Evolutionary conservation across 2,797 vertebrate genomes (phyloP).

Genomic region (Pitangus sulphuratus): DNA sequence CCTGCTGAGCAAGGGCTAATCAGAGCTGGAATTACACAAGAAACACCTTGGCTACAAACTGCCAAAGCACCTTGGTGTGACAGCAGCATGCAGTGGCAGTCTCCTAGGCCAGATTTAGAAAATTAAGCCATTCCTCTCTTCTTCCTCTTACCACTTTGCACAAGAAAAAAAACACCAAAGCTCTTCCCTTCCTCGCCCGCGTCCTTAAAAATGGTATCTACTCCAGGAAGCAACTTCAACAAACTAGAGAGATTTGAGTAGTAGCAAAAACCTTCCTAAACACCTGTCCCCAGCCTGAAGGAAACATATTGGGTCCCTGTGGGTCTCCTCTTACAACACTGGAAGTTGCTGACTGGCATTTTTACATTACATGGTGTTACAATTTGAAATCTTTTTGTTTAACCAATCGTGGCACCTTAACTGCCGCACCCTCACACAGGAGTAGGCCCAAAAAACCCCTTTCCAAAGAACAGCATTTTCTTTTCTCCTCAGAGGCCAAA

Average conservation of each 20-base stretch:
- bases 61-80: neutral
- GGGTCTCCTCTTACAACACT: neutral
- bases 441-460: fast-evolving
- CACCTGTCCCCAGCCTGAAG: fast-evolving
- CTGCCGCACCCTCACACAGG: neutral
- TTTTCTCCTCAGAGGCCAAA: neutral
- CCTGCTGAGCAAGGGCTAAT: neutral
- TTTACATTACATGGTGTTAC: neutral
- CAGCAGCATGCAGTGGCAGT: neutral
- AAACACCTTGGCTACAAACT: neutral
- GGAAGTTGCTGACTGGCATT: neutral
- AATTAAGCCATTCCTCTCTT: neutral
- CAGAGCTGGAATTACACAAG: neutral
- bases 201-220: neutral
- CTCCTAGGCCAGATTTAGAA: neutral
- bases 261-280: neutral
- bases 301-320: fast-evolving
- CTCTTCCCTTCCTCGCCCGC: neutral
- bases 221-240: neutral
- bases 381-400: neutral
- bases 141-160: neutral
- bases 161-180: neutral
- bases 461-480: neutral
- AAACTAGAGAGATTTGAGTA: neutral
- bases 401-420: fast-evolving